Percentiles rank a stretch among this genome's conserved stretches.
phyloP scores from a whole-genome alignment of 2,888 invertebrate species.

The Psococerastis gibbosa region DNA sequence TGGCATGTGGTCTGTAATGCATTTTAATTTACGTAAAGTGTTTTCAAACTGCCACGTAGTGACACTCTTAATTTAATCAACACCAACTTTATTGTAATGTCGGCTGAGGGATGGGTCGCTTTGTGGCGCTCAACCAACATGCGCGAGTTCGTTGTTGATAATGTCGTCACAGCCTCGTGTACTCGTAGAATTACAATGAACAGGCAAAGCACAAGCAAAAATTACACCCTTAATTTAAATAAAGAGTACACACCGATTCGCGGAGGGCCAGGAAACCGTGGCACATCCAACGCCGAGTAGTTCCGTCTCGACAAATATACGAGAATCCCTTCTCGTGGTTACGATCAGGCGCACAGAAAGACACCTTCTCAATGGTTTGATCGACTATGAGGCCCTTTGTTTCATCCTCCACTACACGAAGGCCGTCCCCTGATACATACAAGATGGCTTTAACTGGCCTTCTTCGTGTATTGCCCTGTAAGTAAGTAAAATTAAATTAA shows the following conservation, averaged over 20 bases:
- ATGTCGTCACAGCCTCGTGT: no score
- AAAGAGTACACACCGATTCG: conserved; percentile 46
- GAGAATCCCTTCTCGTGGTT: conserved; percentile 96
- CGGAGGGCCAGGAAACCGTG: conserved; percentile 94
- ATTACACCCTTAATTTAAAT: background rate
- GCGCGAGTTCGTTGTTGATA: no score
- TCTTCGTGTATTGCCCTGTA: conserved; percentile 46
- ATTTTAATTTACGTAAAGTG: no score
- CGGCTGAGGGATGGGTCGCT: no score
- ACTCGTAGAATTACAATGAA: no score
- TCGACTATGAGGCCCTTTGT: conserved; percentile 97
- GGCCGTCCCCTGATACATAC: conserved; percentile 85
- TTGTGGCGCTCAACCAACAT: no score
- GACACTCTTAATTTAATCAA: no score
- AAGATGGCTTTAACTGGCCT: conserved; percentile 76
- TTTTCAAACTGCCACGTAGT: no score
- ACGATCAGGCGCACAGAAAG: conserved; percentile 99
- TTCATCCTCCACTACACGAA: conserved; percentile 95
- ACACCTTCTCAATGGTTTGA: conserved; percentile 99
- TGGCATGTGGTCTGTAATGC: no score
- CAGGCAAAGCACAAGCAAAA: no score
- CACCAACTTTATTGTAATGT: no score
- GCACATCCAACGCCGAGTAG: conserved; percentile 98
- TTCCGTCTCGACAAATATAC: conserved; percentile 97
- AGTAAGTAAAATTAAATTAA: no score